phyloP scores from a whole-genome alignment of 2,888 invertebrate species.

The Phortica okadai region DNA sequence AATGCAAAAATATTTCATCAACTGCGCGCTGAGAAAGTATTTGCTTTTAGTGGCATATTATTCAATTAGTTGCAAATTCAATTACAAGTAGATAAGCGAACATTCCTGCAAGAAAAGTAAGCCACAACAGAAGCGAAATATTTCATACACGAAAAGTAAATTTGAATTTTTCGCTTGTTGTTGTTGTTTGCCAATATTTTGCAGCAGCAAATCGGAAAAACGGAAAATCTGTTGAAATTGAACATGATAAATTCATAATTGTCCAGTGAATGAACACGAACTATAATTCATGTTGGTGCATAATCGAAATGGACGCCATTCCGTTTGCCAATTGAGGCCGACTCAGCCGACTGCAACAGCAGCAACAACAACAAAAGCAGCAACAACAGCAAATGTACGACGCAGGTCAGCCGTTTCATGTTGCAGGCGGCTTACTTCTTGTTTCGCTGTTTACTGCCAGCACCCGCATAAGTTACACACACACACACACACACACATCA shows the following conservation, averaged over 20 bases:
- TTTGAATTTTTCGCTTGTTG: not conserved
- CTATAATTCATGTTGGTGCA: constrained; percentile 69
- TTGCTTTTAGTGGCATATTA: not conserved
- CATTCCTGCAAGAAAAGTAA: too few relatives aligned
- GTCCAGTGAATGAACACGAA: constrained; percentile 71
- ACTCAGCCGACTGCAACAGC: constrained; percentile 41
- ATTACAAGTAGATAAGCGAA: too few relatives aligned
- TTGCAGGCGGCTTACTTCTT: constrained; percentile 55
- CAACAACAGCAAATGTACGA: constrained; percentile 52
- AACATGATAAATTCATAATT: constrained; percentile 72
- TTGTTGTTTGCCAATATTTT: constrained; percentile 28
- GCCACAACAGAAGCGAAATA: too few relatives aligned
- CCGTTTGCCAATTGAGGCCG: constrained; percentile 68
- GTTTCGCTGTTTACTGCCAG: constrained; percentile 53
- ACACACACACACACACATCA: constrained; percentile 8
- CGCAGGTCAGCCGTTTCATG: constrained; percentile 70
- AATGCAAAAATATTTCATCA: not conserved
- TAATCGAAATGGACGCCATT: constrained; percentile 71
- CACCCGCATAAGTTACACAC: constrained; percentile 65
- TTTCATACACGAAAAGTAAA: too few relatives aligned
- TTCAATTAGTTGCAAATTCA: too few relatives aligned
- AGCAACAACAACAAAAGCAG: constrained; percentile 37
- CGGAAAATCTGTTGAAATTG: constrained; percentile 68
- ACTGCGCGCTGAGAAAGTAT: not conserved
- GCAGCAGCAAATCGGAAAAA: constrained; percentile 34